A percentile compares a stretch with the other conserved stretches of the same genome.
Conservation (phyloP, 2,797 vertebrate species). For the Tauraco hartlaubi region DNA sequence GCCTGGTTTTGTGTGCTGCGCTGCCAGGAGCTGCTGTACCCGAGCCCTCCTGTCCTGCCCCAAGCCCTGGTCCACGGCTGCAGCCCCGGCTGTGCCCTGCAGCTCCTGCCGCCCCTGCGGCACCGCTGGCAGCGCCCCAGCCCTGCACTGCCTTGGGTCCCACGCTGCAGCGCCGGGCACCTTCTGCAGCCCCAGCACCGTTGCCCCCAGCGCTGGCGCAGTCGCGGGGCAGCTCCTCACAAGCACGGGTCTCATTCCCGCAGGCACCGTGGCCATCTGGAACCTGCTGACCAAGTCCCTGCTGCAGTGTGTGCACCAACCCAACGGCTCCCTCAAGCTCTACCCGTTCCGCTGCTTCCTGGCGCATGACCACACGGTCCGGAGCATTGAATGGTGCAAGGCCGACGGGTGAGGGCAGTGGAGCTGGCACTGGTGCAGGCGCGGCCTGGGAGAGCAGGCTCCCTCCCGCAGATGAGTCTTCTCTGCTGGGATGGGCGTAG, state of each 20-base stretch:
- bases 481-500: not conserved
- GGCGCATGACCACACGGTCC: slow-evolving; percentile 89
- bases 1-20: not conserved
- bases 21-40: not conserved
- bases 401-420: slow-evolving; percentile 85
- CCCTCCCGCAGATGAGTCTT: not conserved
- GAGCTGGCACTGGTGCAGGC: not conserved
- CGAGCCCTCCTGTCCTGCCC: not conserved
- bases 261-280: slow-evolving; percentile 93
- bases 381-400: slow-evolving; percentile 91
- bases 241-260: not conserved
- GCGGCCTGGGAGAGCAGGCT: not conserved
- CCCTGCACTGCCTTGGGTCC: fast-evolving
- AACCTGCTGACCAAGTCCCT: slow-evolving; percentile 88
- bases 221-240: fast-evolving
- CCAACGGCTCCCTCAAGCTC: slow-evolving; percentile 81
- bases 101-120: not conserved
- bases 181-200: too few species aligned
- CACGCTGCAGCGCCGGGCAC: fast-evolving
- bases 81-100: not conserved
- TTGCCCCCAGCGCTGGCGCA: fast-evolving
- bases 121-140: not conserved
- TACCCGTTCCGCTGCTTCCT: slow-evolving; percentile 89
- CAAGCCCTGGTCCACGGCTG: not conserved
- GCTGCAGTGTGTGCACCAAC: slow-evolving; percentile 84